Evolutionary conservation across 2,888 invertebrate species (phyloP).

Genomic region (Ditylenchus weischeri): DNA sequence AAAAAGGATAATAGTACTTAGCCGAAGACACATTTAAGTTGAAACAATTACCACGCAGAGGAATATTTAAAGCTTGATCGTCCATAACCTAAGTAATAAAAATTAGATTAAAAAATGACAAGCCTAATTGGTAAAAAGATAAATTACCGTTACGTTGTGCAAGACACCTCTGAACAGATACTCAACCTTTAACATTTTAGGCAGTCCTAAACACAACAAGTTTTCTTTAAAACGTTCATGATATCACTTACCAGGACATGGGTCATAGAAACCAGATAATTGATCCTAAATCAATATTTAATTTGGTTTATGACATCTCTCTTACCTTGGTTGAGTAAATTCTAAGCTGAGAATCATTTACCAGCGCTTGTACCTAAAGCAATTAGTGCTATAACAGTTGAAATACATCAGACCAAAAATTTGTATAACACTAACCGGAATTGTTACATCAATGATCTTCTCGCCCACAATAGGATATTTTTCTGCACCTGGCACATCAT

Average conservation of each 20-base stretch:
- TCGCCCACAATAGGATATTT: constrained; percentile 53
- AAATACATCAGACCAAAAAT: too few species aligned
- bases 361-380: constrained; percentile 75
- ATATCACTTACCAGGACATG: constrained; percentile 73
- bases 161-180: constrained; percentile 78
- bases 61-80: constrained; percentile 75
- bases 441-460: constrained; percentile 73
- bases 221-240: too few species aligned
- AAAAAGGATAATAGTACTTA: too few species aligned
- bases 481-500: constrained; percentile 28
- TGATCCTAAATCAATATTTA: constrained; percentile 71
- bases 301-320: too few species aligned
- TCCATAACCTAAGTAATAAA: constrained; percentile 69
- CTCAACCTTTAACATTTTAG: constrained; percentile 79
- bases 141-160: constrained; percentile 67
- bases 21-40: too few species aligned
- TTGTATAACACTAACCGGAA: constrained; percentile 65
- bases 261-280: constrained; percentile 93
- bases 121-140: not conserved
- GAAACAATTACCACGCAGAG: constrained; percentile 61
- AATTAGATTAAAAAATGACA: not conserved
- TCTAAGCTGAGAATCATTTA: constrained; percentile 79
- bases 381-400: too few species aligned
- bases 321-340: constrained; percentile 49
- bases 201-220: constrained; percentile 49